These are phyloP conservation scores for Brachynemurus nebulosus DNA, from an alignment of 2,888 invertebrate species.

Conservation along the genomic window DNA sequence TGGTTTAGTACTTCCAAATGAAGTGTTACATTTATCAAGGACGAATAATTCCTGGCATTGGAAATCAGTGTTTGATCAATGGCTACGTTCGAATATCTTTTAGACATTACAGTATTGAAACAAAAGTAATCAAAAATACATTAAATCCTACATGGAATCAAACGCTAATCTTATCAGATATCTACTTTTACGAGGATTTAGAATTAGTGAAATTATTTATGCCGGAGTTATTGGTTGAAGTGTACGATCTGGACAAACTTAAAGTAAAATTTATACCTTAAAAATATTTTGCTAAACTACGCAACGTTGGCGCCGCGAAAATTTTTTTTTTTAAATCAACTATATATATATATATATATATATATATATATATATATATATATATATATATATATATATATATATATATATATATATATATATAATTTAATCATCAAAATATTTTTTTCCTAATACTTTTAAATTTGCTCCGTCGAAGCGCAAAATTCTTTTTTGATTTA, in stretches of 20 bases:
- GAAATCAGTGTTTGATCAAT: slow-evolving; percentile 37
- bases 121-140: slow-evolving; percentile 30
- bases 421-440: too few species aligned
- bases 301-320: too few species aligned
- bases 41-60: slow-evolving; percentile 41
- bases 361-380: too few species aligned
- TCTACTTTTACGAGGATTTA: slow-evolving; percentile 30
- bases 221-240: slow-evolving; percentile 32
- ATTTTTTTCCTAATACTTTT: too few species aligned
- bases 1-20: slow-evolving; percentile 45
- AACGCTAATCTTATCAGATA: slow-evolving; percentile 34
- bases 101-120: slow-evolving; percentile 28
- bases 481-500: too few species aligned
- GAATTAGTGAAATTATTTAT: slow-evolving; percentile 29
- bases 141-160: slow-evolving; percentile 48
- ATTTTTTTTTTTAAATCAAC: too few species aligned
- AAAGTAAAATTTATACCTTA: slow-evolving; percentile 16
- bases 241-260: slow-evolving; percentile 34
- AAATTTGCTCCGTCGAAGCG: too few species aligned
- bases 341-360: too few species aligned
- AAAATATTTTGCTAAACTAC: slow-evolving; percentile 4
- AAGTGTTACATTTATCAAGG: slow-evolving; percentile 54
- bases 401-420: too few species aligned
- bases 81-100: slow-evolving; percentile 33
- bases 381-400: too few species aligned